These are phyloP conservation scores for Melanostoma scalare DNA, from an alignment of 2,888 invertebrate species.

Conservation along the genomic window DNA sequence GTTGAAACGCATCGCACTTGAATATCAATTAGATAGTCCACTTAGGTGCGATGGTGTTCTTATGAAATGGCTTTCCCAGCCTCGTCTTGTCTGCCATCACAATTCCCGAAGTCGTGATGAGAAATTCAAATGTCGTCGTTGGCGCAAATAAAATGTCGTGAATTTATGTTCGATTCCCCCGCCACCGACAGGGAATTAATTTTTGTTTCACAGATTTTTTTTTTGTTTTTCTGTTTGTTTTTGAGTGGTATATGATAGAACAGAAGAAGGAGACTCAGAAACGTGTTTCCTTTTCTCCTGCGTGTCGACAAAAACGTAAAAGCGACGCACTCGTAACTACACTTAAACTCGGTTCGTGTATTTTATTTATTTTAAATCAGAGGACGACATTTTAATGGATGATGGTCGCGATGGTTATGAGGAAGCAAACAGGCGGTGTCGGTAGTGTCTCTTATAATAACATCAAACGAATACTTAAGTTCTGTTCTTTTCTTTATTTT, in stretches of 20 bases:
- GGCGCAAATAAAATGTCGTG: constrained; percentile 38
- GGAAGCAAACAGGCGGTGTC: constrained; percentile 18
- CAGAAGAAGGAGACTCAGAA: constrained; percentile 31
- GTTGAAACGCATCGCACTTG: constrained; percentile 55
- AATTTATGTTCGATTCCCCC: constrained; percentile 39
- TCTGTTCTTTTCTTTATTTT: constrained; percentile 4
- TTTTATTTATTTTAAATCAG: constrained; percentile 67
- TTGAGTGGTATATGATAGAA: constrained; percentile 10
- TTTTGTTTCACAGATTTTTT: constrained; percentile 30
- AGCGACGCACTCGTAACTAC: constrained; percentile 7
- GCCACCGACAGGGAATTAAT: constrained; percentile 24
- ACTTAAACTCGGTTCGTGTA: constrained; percentile 52
- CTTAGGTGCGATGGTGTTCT: constrained; percentile 32
- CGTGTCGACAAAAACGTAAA: constrained; percentile 30
- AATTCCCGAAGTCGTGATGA: constrained; percentile 56
- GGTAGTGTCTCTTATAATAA: constrained; percentile 17
- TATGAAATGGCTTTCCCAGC: constrained; percentile 52
- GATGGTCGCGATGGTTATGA: constrained; percentile 32
- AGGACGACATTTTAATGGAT: constrained; percentile 67
- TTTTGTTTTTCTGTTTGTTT: not conserved
- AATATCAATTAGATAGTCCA: constrained; percentile 63
- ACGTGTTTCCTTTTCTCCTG: constrained; percentile 31
- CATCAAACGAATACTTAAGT: constrained; percentile 50
- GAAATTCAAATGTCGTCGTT: constrained; percentile 59
- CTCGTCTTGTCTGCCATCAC: constrained; percentile 16